A percentile compares a stretch with the other conserved stretches of the same genome.
phyloP scores from a whole-genome alignment of 2,888 invertebrate species.

The Onthophagus sagittarius region DNA sequence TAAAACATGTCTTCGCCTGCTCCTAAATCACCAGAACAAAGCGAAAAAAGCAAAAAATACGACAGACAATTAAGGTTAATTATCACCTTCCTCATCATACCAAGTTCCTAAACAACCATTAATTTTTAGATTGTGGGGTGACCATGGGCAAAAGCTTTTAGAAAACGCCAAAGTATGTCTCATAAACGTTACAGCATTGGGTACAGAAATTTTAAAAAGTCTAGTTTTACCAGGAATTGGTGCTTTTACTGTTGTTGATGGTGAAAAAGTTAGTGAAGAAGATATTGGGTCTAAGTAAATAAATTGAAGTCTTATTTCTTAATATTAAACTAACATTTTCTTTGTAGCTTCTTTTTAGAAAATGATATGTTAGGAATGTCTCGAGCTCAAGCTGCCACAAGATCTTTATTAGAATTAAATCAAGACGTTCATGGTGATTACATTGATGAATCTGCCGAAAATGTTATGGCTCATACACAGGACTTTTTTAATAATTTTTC shows the following conservation, averaged over 20 bases:
- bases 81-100: neutral
- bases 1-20: conserved; percentile 58
- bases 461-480: conserved; percentile 78
- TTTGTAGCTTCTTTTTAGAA: conserved; percentile 82
- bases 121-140: conserved; percentile 85
- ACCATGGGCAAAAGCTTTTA: conserved; percentile 89
- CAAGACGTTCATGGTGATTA: conserved; percentile 89
- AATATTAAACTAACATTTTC: conserved; percentile 15
- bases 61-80: conserved; percentile 62
- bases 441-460: conserved; percentile 84
- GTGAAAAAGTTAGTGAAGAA: conserved; percentile 79
- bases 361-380: conserved; percentile 75
- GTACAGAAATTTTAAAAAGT: conserved; percentile 93
- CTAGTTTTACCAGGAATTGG: conserved; percentile 93
- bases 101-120: neutral
- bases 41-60: conserved; percentile 69
- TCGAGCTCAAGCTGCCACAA: conserved; percentile 78
- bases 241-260: conserved; percentile 89
- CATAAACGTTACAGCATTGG: conserved; percentile 88
- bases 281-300: conserved; percentile 89
- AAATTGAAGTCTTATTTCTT: conserved; percentile 15
- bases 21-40: conserved; percentile 63
- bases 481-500: conserved; percentile 85
- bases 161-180: conserved; percentile 90
- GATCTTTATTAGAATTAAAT: conserved; percentile 84